Conservation (phyloP, 1,140 invertebrate species). For the Patella vulgata region DNA sequence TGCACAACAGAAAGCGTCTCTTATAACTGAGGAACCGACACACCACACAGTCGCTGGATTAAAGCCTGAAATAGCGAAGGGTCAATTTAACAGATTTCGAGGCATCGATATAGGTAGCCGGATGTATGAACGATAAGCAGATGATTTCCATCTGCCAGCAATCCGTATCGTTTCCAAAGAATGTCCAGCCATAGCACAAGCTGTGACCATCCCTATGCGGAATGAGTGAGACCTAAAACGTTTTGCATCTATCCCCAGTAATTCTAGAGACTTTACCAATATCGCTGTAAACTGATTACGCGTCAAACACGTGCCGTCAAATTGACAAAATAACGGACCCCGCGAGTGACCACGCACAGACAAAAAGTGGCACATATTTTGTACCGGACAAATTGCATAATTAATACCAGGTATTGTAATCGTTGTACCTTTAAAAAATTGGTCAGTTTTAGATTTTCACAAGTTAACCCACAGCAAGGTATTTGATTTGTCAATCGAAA, state of each 20-base stretch:
- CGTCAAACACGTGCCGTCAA: conserved; percentile 9
- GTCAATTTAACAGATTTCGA: too few species aligned
- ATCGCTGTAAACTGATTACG: conserved; percentile 23
- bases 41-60: too few species aligned
- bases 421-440: not conserved
- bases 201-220: conserved; percentile 23
- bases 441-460: conserved; percentile 17
- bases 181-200: conserved; percentile 3
- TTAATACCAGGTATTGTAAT: not conserved
- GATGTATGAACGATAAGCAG: not conserved
- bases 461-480: not conserved
- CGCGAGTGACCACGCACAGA: not conserved
- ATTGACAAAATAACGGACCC: conserved; percentile 6
- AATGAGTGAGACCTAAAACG: conserved; percentile 18
- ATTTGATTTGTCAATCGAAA: not conserved
- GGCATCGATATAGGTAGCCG: not conserved
- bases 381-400: conserved; percentile 1
- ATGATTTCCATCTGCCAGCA: conserved; percentile 18
- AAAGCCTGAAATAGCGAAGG: too few species aligned
- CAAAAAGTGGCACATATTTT: not conserved
- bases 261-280: conserved; percentile 6
- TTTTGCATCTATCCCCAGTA: not conserved
- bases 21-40: too few species aligned
- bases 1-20: too few species aligned
- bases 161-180: not conserved